phyloP scores from a whole-genome alignment of 2,113 vertebrate genomes.

The Lontra canadensis region DNA sequence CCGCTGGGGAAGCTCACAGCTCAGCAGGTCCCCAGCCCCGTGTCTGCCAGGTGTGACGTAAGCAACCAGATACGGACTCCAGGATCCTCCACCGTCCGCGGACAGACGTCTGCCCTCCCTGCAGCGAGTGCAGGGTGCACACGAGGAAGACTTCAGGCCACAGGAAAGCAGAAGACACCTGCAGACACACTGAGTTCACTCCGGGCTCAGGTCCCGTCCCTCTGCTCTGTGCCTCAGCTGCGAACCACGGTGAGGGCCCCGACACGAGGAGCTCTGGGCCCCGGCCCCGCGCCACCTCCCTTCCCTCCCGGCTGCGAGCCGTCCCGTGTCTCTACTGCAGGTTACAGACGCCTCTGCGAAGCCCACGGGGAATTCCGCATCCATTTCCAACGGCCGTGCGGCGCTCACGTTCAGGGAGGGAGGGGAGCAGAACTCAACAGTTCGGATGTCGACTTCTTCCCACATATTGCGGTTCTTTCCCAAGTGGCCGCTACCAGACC shows the following conservation, averaged over 20 bases:
- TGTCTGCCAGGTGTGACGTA: fast-evolving
- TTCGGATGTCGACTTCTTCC: fast-evolving
- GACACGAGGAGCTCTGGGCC: not conserved
- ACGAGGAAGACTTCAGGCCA: not conserved
- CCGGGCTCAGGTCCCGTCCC: not conserved
- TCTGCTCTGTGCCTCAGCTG: not conserved
- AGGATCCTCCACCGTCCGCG: too few relatives aligned
- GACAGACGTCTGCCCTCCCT: fast-evolving
- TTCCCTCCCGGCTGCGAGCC: not conserved
- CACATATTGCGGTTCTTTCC: not conserved
- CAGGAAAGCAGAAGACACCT: not conserved
- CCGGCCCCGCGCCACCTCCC: not conserved
- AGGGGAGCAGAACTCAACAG: fast-evolving
- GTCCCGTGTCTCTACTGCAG: not conserved
- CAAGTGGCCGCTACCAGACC: not conserved
- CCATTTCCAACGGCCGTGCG: fast-evolving
- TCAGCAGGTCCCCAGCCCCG: fast-evolving
- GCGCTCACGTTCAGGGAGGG: too few relatives aligned
- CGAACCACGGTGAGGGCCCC: not conserved
- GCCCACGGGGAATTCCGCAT: fast-evolving
- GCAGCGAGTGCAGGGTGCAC: fast-evolving
- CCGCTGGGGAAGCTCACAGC: fast-evolving
- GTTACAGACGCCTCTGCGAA: not conserved
- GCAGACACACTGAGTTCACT: fast-evolving
- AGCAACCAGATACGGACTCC: not conserved